These are phyloP conservation scores for Resseliella maxima DNA, from an alignment of 2,888 invertebrate species.

Conservation along the genomic window DNA sequence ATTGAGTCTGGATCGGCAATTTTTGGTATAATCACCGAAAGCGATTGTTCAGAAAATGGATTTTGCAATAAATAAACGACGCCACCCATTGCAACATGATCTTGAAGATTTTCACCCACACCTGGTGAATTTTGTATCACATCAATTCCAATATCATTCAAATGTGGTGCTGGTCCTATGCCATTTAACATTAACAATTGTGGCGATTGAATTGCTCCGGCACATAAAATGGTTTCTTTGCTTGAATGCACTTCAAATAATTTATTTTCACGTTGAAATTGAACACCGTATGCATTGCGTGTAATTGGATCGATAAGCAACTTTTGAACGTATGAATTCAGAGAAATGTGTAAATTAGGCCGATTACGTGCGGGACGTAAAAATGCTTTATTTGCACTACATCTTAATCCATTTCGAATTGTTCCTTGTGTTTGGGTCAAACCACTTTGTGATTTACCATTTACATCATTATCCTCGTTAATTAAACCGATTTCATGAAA, in stretches of 20 bases:
- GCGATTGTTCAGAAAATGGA: conserved; percentile 70
- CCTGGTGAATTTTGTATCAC: conserved; percentile 75
- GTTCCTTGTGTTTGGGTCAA: conserved; percentile 83
- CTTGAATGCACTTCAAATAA: conserved; percentile 70
- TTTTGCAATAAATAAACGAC: conserved; percentile 78
- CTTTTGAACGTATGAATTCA: conserved; percentile 76
- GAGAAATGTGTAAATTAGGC: conserved; percentile 78
- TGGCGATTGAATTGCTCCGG: conserved; percentile 86
- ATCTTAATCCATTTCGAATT: conserved; percentile 80
- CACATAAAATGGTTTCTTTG: conserved; percentile 86
- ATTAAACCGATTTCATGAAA: conserved; percentile 73
- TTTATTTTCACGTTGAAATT: conserved; percentile 70
- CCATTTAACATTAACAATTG: conserved; percentile 90
- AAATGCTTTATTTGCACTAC: conserved; percentile 87
- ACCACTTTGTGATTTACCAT: conserved; percentile 83
- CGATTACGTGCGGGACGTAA: conserved; percentile 76
- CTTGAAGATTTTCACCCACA: conserved; percentile 85
- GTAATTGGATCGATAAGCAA: conserved; percentile 73
- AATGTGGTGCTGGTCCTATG: conserved; percentile 76
- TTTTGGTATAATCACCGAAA: conserved; percentile 77
- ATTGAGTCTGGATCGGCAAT: conserved; percentile 73
- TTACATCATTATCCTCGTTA: conserved; percentile 78
- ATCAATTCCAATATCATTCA: conserved; percentile 72
- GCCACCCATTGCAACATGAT: conserved; percentile 85
- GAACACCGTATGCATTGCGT: conserved; percentile 75